Conservation (phyloP, 2,888 invertebrate species). For the Scaptodrosophila latifasciaeformis region DNA sequence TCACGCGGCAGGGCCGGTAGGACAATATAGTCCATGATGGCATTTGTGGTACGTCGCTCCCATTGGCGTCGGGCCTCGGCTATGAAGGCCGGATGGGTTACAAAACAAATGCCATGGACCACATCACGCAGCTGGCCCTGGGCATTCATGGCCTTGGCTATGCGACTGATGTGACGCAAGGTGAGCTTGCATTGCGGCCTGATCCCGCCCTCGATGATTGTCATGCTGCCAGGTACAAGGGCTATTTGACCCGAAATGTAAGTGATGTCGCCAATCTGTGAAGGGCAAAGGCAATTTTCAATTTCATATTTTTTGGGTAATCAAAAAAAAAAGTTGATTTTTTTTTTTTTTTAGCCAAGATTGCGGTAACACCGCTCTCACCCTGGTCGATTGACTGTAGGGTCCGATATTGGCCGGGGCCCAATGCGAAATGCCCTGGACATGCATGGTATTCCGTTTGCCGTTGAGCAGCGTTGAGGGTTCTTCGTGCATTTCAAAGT, state of each 20-base stretch:
- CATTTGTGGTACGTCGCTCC: conserved; percentile 88
- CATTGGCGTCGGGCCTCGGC: conserved; percentile 87
- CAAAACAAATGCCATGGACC: conserved; percentile 91
- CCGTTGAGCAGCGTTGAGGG: conserved; percentile 43
- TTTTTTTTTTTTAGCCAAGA: neutral
- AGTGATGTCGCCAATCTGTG: conserved; percentile 86
- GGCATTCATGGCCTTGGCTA: conserved; percentile 87
- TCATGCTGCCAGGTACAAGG: conserved; percentile 87
- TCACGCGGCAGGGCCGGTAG: conserved; percentile 86
- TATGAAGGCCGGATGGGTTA: conserved; percentile 83
- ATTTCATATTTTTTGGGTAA: neutral
- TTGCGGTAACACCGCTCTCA: conserved; percentile 71
- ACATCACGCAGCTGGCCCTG: conserved; percentile 87
- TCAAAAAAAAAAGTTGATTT: neutral
- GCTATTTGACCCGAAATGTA: conserved; percentile 95
- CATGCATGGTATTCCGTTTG: conserved; percentile 89
- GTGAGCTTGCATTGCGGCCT: conserved; percentile 88
- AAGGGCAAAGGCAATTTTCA: neutral
- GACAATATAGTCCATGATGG: conserved; percentile 90
- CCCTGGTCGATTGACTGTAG: conserved; percentile 93
- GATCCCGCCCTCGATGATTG: conserved; percentile 85
- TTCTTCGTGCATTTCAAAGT: conserved; percentile 35
- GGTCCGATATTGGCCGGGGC: conserved; percentile 98
- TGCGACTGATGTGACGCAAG: conserved; percentile 87
- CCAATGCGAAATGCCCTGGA: conserved; percentile 97